phyloP scores from a whole-genome alignment of 2,113 vertebrate genomes.

The Talpa occidentalis region DNA sequence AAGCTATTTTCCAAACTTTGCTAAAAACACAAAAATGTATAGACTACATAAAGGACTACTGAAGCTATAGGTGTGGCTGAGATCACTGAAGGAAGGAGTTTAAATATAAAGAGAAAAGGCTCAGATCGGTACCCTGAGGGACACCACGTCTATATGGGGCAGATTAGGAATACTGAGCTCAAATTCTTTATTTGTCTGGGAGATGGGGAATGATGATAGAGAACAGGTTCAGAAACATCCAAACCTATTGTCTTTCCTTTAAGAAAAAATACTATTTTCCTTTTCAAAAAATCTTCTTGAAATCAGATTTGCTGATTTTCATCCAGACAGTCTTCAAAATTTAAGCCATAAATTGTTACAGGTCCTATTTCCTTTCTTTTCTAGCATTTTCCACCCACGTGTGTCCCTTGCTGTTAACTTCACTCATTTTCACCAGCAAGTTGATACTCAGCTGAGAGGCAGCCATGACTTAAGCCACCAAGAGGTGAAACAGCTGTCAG shows the following conservation, averaged over 20 bases:
- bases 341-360: neutral
- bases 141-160: neutral
- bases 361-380: neutral
- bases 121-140: neutral
- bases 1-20: neutral
- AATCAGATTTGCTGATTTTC: neutral
- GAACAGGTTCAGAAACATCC: neutral
- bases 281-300: neutral
- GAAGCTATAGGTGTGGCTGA: neutral
- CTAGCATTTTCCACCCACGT: neutral
- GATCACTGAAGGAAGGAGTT: neutral
- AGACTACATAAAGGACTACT: neutral
- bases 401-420: neutral
- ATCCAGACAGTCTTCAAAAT: neutral
- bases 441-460: neutral
- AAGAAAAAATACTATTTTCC: constrained; percentile 41
- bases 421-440: neutral
- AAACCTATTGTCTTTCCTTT: neutral
- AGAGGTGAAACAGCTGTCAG: neutral
- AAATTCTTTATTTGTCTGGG: neutral
- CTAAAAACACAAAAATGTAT: neutral
- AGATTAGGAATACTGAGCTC: neutral
- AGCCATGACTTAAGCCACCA: neutral
- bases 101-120: neutral
- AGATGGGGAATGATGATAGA: neutral